A percentile compares a stretch with the other conserved stretches of the same genome.
These are phyloP conservation scores for Watsonalla cultraria DNA, from an alignment of 2,888 invertebrate genomes.

Conservation along the genomic window DNA sequence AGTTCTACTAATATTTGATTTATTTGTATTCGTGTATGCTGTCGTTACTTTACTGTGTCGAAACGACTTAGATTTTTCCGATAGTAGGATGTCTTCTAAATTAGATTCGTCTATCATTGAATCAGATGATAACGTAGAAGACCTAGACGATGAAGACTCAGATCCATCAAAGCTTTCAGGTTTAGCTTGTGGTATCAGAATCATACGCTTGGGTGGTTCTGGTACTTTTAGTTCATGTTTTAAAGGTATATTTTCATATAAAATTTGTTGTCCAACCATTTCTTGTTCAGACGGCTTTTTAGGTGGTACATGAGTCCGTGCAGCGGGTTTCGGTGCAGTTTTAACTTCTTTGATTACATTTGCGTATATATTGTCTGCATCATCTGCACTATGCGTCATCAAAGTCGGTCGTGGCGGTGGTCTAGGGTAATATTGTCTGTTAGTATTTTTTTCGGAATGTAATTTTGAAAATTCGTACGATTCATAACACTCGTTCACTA, in stretches of 20 bases:
- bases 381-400: constrained; percentile 15
- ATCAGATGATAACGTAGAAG: constrained; percentile 62
- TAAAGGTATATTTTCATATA: constrained; percentile 62
- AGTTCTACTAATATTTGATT: constrained; percentile 45
- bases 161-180: constrained; percentile 27
- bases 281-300: constrained; percentile 34
- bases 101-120: constrained; percentile 68
- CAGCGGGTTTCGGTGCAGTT: constrained; percentile 54
- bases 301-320: constrained; percentile 51
- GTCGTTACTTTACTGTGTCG: constrained; percentile 41
- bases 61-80: constrained; percentile 70
- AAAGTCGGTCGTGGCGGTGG: constrained; percentile 52
- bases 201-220: constrained; percentile 48
- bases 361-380: constrained; percentile 54
- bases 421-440: constrained; percentile 36
- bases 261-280: constrained; percentile 33
- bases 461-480: constrained; percentile 50
- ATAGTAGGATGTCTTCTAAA: constrained; percentile 68
- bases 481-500: constrained; percentile 68
- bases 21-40: constrained; percentile 32
- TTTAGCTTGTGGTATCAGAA: constrained; percentile 28
- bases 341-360: constrained; percentile 44
- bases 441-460: constrained; percentile 16
- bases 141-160: constrained; percentile 41
- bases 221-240: constrained; percentile 39